Evolutionary conservation across 1,140 invertebrate genomes (phyloP).

Genomic region (Aricia agestis): DNA sequence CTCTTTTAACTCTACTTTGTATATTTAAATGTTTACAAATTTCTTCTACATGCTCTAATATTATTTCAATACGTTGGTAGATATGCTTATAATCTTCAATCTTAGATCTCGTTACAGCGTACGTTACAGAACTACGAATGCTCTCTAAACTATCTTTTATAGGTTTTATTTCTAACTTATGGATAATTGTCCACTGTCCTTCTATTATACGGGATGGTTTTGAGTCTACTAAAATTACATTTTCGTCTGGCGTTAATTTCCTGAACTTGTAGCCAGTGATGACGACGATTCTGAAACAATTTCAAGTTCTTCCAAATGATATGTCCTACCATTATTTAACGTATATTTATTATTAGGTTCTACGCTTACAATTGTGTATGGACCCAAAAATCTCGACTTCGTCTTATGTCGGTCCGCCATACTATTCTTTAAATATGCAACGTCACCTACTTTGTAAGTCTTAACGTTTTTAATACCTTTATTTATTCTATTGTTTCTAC

Average conservation of each 20-base stretch:
- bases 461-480: conserved; percentile 20
- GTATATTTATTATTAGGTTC: conserved; percentile 28
- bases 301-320: conserved; percentile 27
- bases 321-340: conserved; percentile 28
- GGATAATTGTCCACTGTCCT: conserved; percentile 25
- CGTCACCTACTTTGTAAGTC: conserved; percentile 22
- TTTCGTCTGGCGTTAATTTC: conserved; percentile 18
- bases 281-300: conserved; percentile 23
- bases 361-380: conserved; percentile 20
- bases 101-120: not conserved
- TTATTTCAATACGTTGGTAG: conserved; percentile 25
- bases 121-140: conserved; percentile 3
- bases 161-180: conserved; percentile 29
- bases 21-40: conserved; percentile 33
- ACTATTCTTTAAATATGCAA: conserved; percentile 29
- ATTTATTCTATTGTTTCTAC: conserved; percentile 23
- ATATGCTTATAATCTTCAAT: conserved; percentile 24
- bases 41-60: conserved; percentile 31
- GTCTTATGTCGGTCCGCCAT: conserved; percentile 28
- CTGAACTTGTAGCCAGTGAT: conserved; percentile 19
- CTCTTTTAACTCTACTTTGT: conserved; percentile 33
- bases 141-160: conserved; percentile 21
- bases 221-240: conserved; percentile 23
- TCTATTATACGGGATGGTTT: conserved; percentile 22
- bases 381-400: conserved; percentile 26